These are phyloP conservation scores for Neoascia interrupta DNA, from an alignment of 2,888 invertebrate genomes.

Conservation along the genomic window DNA sequence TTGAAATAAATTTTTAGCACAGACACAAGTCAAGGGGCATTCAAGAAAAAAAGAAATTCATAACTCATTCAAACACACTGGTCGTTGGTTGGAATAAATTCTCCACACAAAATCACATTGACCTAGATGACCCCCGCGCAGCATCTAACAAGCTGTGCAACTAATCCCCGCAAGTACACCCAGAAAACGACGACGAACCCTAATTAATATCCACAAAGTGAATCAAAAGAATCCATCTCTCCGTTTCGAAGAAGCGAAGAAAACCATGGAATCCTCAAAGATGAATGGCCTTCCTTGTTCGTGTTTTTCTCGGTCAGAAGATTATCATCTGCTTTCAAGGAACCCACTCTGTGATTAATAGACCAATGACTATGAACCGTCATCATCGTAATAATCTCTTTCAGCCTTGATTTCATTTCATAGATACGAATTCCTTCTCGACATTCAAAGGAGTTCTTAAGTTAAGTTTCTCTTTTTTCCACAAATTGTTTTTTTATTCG, in stretches of 20 bases:
- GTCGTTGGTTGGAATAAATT: too few species aligned
- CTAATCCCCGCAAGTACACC: slow-evolving; percentile 31
- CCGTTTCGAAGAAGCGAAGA: slow-evolving; percentile 10
- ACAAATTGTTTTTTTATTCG: slow-evolving; percentile 47
- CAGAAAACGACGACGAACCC: slow-evolving; percentile 35
- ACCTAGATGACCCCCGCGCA: slow-evolving; percentile 50
- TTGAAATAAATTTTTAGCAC: too few species aligned
- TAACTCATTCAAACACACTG: too few species aligned
- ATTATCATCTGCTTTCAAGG: slow-evolving; percentile 61
- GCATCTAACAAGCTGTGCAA: slow-evolving; percentile 20
- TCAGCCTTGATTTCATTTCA: slow-evolving; percentile 62
- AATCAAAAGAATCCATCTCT: slow-evolving; percentile 35
- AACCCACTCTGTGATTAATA: slow-evolving; percentile 61
- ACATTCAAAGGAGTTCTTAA: slow-evolving; percentile 13
- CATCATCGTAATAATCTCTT: slow-evolving; percentile 55
- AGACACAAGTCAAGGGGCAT: too few species aligned
- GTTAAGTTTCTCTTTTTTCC: slow-evolving; percentile 31
- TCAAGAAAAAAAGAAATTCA: too few species aligned
- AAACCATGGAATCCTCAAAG: slow-evolving; percentile 25
- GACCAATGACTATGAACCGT: slow-evolving; percentile 60
- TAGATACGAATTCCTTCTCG: slow-evolving; percentile 47
- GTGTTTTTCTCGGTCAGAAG: slow-evolving; percentile 62
- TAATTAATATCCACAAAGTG: slow-evolving; percentile 64
- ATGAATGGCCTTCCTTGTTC: slow-evolving; percentile 66
- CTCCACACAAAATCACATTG: slow-evolving; percentile 14